These are phyloP conservation scores for Xestia c-nigrum DNA, from an alignment of 2,888 invertebrate genomes.

Conservation along the genomic window DNA sequence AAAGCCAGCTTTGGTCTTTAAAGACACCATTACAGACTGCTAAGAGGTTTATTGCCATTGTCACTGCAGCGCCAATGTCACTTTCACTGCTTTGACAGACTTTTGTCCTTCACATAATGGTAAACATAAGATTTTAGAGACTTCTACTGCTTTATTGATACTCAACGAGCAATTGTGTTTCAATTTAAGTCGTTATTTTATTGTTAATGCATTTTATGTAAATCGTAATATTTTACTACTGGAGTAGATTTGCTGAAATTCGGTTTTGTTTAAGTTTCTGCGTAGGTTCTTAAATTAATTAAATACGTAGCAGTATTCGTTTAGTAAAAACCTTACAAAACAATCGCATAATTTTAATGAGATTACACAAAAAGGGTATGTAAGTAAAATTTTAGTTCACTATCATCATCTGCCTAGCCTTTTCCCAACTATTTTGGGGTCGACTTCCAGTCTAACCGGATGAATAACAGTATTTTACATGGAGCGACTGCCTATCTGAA, in stretches of 20 bases:
- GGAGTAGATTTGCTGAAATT: conserved; percentile 8
- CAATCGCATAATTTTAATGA: not conserved
- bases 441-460: too few species aligned
- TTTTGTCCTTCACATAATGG: not conserved
- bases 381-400: too few species aligned
- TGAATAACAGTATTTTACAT: too few species aligned
- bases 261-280: not conserved
- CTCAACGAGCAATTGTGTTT: conserved; percentile 8
- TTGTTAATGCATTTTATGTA: conserved; percentile 17
- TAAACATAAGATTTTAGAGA: not conserved
- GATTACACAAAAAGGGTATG: not conserved
- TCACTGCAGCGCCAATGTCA: not conserved
- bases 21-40: not conserved
- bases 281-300: not conserved
- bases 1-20: not conserved
- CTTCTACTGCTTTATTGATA: conserved; percentile 16
- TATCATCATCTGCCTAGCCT: too few species aligned
- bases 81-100: not conserved
- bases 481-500: too few species aligned
- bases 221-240: conserved; percentile 4
- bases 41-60: not conserved
- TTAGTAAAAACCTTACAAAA: not conserved
- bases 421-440: too few species aligned
- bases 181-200: conserved; percentile 29
- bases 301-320: not conserved